Evolutionary conservation across 2,797 vertebrate genomes (phyloP), one percentile per base, ranked within the genome.

Genomic region (Brotogeris chrysoptera): DNA sequence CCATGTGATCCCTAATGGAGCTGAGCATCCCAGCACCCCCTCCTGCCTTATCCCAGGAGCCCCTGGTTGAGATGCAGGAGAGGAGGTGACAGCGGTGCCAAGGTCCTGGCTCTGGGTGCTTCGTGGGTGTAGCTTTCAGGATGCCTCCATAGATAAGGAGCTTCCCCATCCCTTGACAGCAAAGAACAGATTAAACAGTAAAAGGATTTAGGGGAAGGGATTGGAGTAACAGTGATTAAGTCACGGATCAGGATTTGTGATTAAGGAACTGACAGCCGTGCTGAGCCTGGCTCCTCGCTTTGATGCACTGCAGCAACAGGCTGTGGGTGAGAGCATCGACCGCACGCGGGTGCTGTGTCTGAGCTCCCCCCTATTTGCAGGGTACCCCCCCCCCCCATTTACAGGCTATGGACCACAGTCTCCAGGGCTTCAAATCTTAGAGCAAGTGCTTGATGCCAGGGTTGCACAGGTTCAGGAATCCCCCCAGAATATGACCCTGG

Each of bases 201-300:
- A 95, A 94, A 92, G 91, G 92, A 71, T 91, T 91, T 89, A 68
- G 74, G 57, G 74, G 83, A 47, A 44, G 64, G 91, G 92, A 91
- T 85, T 74, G 64, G 16, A 92, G 74, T 88, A 70, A 79, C 14
- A 71, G 66, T 8, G 93, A 92, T 93, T 92, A 93, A 93, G 92
- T 87, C 84, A 69, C 47, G 76, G 91, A 89, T 91, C 91, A 89
- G 93, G 93, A 49, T 95, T 88, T 66, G 66, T 81, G 88, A 59
- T 76, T 14, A 47, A 64, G 57, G 17, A 64, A 28, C 2, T 47
- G 90, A 6, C 36, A 53, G 85, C 85, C 38, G 61, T 1, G 17
- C 4, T 49, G 83, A 73, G 69, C 87, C 44, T 32, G 76, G 32
- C 52, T 55, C 52, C 52, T 21, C 19, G 19, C 52, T 21, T 36